Conservation (phyloP, 2,888 invertebrate genomes). For the Cephus pulcher region DNA sequence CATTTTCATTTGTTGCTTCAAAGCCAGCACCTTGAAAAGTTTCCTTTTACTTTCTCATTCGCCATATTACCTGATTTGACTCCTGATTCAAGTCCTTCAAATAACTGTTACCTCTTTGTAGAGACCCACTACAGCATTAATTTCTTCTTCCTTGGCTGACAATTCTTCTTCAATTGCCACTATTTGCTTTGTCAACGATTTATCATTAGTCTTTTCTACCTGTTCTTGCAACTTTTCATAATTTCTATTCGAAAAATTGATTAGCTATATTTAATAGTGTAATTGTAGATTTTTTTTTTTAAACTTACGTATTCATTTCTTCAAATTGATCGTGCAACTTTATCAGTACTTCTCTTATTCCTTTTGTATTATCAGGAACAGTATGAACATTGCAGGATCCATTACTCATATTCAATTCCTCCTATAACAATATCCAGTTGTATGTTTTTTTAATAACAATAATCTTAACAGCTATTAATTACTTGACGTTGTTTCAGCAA, state of each 20-base stretch:
- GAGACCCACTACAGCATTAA: conserved; percentile 54
- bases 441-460: neutral
- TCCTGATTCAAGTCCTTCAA: neutral
- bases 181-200: conserved; percentile 43
- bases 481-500: conserved; percentile 32
- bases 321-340: conserved; percentile 55
- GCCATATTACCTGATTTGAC: neutral
- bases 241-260: conserved; percentile 36
- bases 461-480: conserved; percentile 3
- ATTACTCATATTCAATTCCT: conserved; percentile 20
- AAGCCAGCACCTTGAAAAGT: conserved; percentile 45
- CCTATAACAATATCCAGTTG: conserved; percentile 10
- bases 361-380: conserved; percentile 28
- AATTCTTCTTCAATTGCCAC: conserved; percentile 50
- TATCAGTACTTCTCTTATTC: conserved; percentile 46
- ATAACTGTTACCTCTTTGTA: conserved; percentile 51
- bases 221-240: conserved; percentile 51
- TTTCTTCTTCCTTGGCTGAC: conserved; percentile 55
- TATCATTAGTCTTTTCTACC: conserved; percentile 42
- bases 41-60: conserved; percentile 7
- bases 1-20: conserved; percentile 55
- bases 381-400: neutral
- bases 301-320: conserved; percentile 47
- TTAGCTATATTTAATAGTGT: no score
- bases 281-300: neutral